Conservation (phyloP, 2,113 vertebrate species). For the Calypte anna region DNA sequence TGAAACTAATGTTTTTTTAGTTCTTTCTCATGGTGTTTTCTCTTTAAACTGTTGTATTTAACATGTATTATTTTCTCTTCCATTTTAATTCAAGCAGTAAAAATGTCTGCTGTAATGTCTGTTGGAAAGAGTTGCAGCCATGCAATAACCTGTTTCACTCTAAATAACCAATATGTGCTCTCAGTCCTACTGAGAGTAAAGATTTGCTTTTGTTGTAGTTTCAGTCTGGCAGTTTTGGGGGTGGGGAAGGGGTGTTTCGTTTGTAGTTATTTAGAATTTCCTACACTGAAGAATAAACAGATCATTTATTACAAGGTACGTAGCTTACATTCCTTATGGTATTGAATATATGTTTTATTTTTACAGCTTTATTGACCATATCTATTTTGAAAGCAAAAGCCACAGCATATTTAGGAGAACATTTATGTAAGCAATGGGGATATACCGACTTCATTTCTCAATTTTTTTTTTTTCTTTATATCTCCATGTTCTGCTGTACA, state of each 20-base stretch:
- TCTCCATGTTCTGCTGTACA: background rate
- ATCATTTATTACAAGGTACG: background rate
- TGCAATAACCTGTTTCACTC: background rate
- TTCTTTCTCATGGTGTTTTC: background rate
- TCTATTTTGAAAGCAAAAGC: background rate
- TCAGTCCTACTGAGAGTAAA: background rate
- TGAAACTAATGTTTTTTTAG: background rate
- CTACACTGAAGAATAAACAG: background rate
- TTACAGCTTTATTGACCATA: background rate
- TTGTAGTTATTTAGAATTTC: background rate
- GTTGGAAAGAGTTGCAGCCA: background rate
- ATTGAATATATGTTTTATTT: background rate
- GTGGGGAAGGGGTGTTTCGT: background rate
- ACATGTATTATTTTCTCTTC: background rate
- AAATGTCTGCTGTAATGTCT: background rate
- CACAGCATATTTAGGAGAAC: background rate
- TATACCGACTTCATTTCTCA: background rate
- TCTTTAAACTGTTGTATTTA: background rate
- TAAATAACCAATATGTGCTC: background rate
- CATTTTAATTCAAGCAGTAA: background rate
- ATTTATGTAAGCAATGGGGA: background rate
- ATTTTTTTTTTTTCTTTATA: background rate
- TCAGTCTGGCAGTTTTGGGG: background rate
- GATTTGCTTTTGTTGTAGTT: background rate
- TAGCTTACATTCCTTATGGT: background rate